phyloP scores from a whole-genome alignment of 2,797 vertebrate species.

The Lepus oiostolus region DNA sequence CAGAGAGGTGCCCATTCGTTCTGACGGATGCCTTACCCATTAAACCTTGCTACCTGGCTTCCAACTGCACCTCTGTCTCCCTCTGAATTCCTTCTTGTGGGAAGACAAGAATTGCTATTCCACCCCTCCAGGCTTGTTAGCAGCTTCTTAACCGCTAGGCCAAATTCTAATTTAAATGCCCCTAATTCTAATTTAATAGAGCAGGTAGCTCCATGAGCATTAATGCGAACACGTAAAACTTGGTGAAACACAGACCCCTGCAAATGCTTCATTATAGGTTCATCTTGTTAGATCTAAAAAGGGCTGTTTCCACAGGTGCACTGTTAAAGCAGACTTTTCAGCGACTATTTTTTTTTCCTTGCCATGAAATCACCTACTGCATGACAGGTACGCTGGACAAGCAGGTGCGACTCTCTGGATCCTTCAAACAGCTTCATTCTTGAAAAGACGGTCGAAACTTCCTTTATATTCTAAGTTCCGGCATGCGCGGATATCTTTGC shows the following conservation, averaged over 20 bases:
- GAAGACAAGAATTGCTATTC: no score
- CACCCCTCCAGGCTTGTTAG: no score
- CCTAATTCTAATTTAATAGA: slow-evolving; percentile 31
- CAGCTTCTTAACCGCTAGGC: no score
- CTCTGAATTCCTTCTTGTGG: no score
- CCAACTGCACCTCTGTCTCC: no score
- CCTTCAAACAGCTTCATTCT: not conserved
- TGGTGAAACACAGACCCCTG: not conserved
- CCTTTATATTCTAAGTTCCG: not conserved
- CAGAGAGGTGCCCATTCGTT: no score
- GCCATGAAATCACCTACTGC: not conserved
- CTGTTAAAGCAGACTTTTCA: not conserved
- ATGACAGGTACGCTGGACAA: not conserved
- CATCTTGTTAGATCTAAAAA: not conserved
- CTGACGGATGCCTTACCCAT: no score
- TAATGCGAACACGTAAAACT: not conserved
- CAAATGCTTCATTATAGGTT: slow-evolving; percentile 15
- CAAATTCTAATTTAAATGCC: slow-evolving; percentile 27
- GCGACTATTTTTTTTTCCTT: not conserved
- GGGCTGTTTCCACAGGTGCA: not conserved
- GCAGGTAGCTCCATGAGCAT: not conserved
- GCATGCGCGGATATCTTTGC: not conserved
- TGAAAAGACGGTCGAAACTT: not conserved
- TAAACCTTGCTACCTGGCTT: no score
- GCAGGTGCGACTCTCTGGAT: not conserved